Evolutionary conservation across 2,797 vertebrate species (phyloP), one percentile per base, ranked within the genome.

Genomic region (Danio jaintianensis): DNA sequence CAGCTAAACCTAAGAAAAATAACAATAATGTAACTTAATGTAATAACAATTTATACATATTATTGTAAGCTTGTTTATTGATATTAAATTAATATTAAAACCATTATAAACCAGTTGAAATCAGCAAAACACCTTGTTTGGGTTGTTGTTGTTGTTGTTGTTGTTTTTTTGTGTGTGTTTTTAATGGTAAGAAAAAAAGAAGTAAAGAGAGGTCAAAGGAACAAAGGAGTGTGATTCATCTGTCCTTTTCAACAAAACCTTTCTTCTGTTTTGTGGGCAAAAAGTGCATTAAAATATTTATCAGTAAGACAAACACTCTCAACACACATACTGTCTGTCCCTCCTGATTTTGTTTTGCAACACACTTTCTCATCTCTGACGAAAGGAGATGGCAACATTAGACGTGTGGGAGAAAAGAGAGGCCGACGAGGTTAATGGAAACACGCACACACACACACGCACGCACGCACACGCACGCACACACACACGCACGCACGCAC

Each of bases 211-310:
- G 42, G 43, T 53, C 71, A 40, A 53, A 53, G 47, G 50, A 71
- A 62, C 22, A 76, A 80, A 50, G 6, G 22, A 48, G 8, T 16
- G 18, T n/a, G 52, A 40, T 70, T 18, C 4, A 4, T 11, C 36
- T 15, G 7, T 12, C 53, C 73, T 48, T 71, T 79, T 77, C 53
- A 75, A 83, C 79, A 82, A 64, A 69, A 71, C 20, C n/a, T 29
- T 77, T 11, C 45, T 64, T 71, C 20, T 72, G 20, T 82, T 82
- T 77, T 61, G 67, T 75, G 22, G 56, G 75, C 40, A 22, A 83
- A 75, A 62, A 71, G 83, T 20, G 22, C 9, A n/a, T 69, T 86
- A 13, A 80, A 86, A 86, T 84, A 82, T 86, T 84, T 68, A 85
- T 83, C 66, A 79, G 69, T 53, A 63, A 75, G 50, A 76, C 48